These are phyloP conservation scores for Drosophila paracracens DNA, from an alignment of 2,888 invertebrate species.

Conservation along the genomic window DNA sequence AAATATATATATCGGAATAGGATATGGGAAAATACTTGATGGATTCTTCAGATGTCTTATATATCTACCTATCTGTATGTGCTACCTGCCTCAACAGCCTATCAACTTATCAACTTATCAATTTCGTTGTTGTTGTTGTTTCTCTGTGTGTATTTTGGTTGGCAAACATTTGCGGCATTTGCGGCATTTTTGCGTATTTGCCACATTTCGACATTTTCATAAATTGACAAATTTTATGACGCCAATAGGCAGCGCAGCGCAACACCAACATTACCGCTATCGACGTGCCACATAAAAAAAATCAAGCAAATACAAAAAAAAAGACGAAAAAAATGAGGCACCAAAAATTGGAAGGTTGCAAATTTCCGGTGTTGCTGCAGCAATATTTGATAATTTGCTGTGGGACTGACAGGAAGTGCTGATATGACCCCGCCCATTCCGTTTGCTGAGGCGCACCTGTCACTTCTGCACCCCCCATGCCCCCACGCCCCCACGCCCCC, in stretches of 20 bases:
- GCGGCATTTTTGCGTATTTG: constrained; percentile 15
- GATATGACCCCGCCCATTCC: constrained; percentile 27
- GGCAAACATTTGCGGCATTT: constrained; percentile 4
- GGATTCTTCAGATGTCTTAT: neutral
- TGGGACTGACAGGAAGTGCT: constrained; percentile 55
- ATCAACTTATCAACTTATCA: neutral
- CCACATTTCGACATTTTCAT: constrained; percentile 56
- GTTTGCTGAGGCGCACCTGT: neutral
- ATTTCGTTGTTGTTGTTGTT: neutral
- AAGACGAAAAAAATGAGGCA: neutral
- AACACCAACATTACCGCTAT: constrained; percentile 40
- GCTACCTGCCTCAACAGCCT: too few relatives aligned
- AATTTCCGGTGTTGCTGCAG: constrained; percentile 45
- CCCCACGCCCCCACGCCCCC: neutral
- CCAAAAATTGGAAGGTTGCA: constrained; percentile 26
- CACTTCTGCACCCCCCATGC: neutral
- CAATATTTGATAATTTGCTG: constrained; percentile 60
- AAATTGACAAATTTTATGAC: constrained; percentile 71
- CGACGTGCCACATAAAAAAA: constrained; percentile 35
- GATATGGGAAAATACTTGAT: too few relatives aligned
- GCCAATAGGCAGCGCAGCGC: constrained; percentile 62
- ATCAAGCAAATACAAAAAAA: neutral
- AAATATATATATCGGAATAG: too few relatives aligned
- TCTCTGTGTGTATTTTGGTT: neutral
- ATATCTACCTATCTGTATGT: too few relatives aligned